A percentile compares a stretch with the other conserved stretches of the same genome.
Evolutionary conservation across 2,113 vertebrate species (phyloP).

Genomic region (Marcusenius ussheri): DNA sequence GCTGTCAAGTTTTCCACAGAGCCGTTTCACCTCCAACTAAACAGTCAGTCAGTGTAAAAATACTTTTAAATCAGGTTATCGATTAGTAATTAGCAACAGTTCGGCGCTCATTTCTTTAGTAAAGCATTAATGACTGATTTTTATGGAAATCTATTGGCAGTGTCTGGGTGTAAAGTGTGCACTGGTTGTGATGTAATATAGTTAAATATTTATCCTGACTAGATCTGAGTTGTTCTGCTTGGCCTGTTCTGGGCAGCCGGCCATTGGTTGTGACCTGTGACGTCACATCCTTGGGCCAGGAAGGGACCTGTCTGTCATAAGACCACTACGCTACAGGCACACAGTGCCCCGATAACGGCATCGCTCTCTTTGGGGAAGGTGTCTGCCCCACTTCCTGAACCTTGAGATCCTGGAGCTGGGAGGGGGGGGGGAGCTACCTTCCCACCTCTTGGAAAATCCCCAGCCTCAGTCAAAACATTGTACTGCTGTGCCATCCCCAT

Average conservation of each 20-base stretch:
- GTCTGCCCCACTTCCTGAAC: constrained; percentile 13
- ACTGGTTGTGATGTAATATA: background rate
- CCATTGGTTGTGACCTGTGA: background rate
- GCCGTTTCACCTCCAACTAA: background rate
- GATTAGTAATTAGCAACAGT: background rate
- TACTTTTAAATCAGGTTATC: background rate
- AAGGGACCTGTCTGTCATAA: background rate
- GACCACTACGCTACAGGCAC: background rate
- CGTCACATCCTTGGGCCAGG: background rate
- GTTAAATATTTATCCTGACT: background rate
- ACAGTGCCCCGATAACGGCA: background rate
- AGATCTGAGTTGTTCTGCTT: background rate
- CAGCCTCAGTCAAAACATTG: background rate
- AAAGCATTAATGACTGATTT: background rate
- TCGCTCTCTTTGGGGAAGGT: background rate
- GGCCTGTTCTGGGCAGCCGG: background rate
- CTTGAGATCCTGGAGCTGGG: background rate
- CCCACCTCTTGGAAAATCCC: background rate
- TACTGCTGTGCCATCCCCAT: background rate
- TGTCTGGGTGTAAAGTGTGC: background rate
- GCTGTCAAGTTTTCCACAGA: background rate
- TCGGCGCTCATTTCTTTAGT: background rate
- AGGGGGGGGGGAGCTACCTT: background rate
- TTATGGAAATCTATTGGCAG: background rate
- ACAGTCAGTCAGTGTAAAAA: background rate